These are phyloP conservation scores for Leptocoma aspasia DNA, from an alignment of 2,113 vertebrate species.

Conservation along the genomic window DNA sequence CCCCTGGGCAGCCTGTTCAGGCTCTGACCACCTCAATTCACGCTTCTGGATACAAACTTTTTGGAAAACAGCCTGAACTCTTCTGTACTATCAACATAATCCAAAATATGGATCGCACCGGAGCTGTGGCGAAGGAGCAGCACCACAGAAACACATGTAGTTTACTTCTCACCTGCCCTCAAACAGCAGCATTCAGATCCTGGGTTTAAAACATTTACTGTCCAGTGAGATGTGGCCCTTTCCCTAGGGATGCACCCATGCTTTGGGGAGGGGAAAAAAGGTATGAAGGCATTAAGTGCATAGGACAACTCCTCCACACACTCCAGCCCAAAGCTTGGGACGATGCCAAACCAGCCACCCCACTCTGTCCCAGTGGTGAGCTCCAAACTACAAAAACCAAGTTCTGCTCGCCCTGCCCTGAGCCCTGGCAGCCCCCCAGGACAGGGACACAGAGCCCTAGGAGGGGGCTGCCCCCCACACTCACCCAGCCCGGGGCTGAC, in stretches of 20 bases:
- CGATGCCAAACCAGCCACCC: fast-evolving
- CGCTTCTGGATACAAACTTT: not conserved
- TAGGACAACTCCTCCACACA: not conserved
- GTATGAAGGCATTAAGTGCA: not conserved
- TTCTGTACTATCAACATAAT: not conserved
- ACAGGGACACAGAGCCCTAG: not conserved
- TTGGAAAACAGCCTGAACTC: not conserved
- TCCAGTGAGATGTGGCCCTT: fast-evolving
- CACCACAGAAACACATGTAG: not conserved
- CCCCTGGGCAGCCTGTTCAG: not conserved
- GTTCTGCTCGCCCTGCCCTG: fast-evolving
- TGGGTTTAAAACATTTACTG: not conserved
- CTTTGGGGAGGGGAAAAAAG: not conserved
- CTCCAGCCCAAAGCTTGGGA: not conserved
- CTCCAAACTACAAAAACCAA: not conserved
- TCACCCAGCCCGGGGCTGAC: not conserved
- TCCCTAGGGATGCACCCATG: not conserved
- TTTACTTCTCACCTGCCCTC: not conserved
- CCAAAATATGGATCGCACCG: not conserved
- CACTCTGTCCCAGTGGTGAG: not conserved
- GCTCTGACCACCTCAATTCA: not conserved
- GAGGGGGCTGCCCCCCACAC: not conserved
- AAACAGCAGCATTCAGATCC: fast-evolving
- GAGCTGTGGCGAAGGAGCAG: not conserved
- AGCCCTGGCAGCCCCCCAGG: not conserved